phyloP scores from a whole-genome alignment of 2,113 vertebrate species.

The Phyllostomus hastatus region DNA sequence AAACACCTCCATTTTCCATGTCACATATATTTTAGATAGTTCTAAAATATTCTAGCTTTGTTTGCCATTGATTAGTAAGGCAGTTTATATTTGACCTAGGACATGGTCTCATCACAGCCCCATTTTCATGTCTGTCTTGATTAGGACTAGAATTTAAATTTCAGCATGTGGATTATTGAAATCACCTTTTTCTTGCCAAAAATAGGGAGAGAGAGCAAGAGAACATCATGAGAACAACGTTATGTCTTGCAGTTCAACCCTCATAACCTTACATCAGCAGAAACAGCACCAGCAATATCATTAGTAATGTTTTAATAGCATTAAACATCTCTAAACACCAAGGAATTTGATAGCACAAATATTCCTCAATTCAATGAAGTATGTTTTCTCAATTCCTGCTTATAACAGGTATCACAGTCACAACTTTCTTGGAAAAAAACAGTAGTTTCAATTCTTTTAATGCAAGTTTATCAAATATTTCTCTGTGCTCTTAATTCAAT shows the following conservation, averaged over 20 bases:
- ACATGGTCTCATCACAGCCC: neutral
- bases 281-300: neutral
- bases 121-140: constrained; percentile 44
- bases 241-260: neutral
- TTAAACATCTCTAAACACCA: constrained; percentile 24
- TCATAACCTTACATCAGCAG: neutral
- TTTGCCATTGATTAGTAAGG: constrained; percentile 40
- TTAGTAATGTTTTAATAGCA: neutral
- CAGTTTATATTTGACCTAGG: constrained; percentile 32
- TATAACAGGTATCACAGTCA: constrained; percentile 35
- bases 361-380: constrained; percentile 2
- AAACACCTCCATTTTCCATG: constrained; percentile 28
- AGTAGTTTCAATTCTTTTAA: constrained; percentile 37
- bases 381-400: neutral
- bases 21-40: constrained; percentile 18
- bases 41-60: neutral
- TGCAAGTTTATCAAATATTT: constrained; percentile 43
- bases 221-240: neutral
- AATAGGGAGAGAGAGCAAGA: neutral
- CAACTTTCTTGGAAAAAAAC: neutral
- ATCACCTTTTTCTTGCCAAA: constrained; percentile 15
- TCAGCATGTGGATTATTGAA: constrained; percentile 28
- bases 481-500: constrained; percentile 1
- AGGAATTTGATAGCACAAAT: constrained; percentile 15
- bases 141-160: constrained; percentile 40